These are phyloP conservation scores for Euglossa dilemma DNA, from an alignment of 1,140 invertebrate species.

Conservation along the genomic window DNA sequence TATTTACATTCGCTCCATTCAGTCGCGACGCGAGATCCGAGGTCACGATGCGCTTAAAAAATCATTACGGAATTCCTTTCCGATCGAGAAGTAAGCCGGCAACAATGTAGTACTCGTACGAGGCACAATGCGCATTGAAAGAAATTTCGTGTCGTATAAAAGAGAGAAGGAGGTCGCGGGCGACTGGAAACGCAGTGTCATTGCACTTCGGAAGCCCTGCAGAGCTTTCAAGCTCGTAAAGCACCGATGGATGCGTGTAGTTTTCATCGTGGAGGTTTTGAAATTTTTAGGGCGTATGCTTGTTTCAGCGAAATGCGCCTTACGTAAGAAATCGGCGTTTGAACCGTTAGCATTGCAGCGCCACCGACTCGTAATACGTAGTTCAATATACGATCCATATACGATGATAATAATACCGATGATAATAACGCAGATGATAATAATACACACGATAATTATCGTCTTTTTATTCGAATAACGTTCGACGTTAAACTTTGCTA, in stretches of 20 bases:
- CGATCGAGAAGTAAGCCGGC: not conserved
- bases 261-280: conserved; percentile 9
- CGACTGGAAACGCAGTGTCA: conserved; percentile 32
- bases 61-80: not conserved
- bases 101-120: not conserved
- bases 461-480: too few relatives aligned
- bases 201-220: conserved; percentile 45
- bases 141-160: conserved; percentile 22
- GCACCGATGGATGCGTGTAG: not conserved
- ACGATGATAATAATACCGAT: too few relatives aligned
- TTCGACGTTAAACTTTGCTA: too few relatives aligned
- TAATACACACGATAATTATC: too few relatives aligned
- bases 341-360: not conserved
- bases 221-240: conserved; percentile 37
- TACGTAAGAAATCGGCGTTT: not conserved
- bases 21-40: too few relatives aligned
- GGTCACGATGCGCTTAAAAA: not conserved
- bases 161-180: conserved; percentile 30
- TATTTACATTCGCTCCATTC: too few relatives aligned
- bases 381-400: too few relatives aligned
- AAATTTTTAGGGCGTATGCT: not conserved
- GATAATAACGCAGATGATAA: too few relatives aligned
- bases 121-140: not conserved
- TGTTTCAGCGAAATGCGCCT: not conserved
- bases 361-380: too few relatives aligned